Conservation (phyloP, 64 coral and sea anemone species). For the Montipora foliosa region DNA sequence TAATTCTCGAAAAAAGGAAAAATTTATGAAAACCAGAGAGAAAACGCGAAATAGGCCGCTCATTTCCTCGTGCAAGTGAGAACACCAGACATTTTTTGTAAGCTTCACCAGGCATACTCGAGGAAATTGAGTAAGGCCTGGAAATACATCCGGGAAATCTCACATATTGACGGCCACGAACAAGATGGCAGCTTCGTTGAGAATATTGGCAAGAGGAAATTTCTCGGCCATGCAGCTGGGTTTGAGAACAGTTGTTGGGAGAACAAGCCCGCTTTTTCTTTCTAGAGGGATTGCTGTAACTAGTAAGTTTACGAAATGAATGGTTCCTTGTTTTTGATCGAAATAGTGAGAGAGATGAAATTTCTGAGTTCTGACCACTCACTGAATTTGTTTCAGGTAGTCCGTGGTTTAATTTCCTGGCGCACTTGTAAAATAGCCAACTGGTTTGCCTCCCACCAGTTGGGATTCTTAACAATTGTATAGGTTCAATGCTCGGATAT, state of each 20-base stretch:
- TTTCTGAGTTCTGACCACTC: not conserved
- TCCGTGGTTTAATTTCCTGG: no score
- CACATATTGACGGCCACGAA: not conserved
- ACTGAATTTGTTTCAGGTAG: no score
- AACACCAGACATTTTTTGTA: not conserved
- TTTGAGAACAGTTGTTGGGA: not conserved
- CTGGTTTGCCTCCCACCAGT: no score
- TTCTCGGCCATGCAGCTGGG: conserved; percentile 32
- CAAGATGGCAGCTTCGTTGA: conserved; percentile 23
- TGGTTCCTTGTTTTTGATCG: not conserved
- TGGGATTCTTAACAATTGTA: no score
- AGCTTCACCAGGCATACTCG: not conserved
- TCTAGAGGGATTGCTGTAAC: conserved; percentile 26
- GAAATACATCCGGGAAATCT: conserved; percentile 10
- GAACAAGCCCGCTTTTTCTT: not conserved
- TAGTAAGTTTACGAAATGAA: not conserved
- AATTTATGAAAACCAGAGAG: not conserved
- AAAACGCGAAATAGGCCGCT: not conserved
- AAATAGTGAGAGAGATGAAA: not conserved
- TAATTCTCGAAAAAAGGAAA: not conserved
- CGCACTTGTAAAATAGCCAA: no score
- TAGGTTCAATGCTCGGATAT: no score
- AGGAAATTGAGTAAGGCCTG: not conserved
- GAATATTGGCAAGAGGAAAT: conserved; percentile 33
- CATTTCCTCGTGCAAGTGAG: not conserved